Evolutionary conservation across 2,113 vertebrate species (phyloP).

Genomic region (Anolis sagrei): DNA sequence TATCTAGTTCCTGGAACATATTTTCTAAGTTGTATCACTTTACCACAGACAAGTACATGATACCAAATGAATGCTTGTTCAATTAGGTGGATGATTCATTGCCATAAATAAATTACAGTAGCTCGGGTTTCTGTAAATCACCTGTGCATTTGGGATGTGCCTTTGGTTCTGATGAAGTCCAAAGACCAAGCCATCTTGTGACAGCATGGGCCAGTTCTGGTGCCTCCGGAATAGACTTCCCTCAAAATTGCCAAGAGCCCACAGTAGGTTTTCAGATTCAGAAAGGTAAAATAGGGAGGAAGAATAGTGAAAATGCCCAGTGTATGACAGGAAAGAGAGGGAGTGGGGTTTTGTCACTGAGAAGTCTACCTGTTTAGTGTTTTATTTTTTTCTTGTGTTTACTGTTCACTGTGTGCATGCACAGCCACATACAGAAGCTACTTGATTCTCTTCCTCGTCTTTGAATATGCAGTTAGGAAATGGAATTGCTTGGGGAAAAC

Average conservation of each 20-base stretch:
- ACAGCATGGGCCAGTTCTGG: too few species aligned
- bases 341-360: too few species aligned
- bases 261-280: neutral
- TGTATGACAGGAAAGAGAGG: too few species aligned
- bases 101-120: neutral
- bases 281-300: too few species aligned
- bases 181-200: too few species aligned
- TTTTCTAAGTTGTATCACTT: too few species aligned
- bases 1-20: too few species aligned
- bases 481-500: constrained; percentile 49
- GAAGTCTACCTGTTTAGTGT: neutral
- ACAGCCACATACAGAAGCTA: constrained; percentile 9
- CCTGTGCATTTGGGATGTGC: neutral
- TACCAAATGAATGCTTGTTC: too few species aligned
- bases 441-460: constrained; percentile 51
- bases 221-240: too few species aligned
- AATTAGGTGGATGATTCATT: neutral
- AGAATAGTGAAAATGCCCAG: too few species aligned
- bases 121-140: neutral
- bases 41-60: too few species aligned
- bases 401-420: constrained; percentile 56
- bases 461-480: constrained; percentile 60
- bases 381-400: constrained; percentile 18
- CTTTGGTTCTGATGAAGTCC: too few species aligned
- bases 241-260: neutral